Evolutionary conservation across 2,113 vertebrate genomes (phyloP).

Genomic region (Lates calcarifer): DNA sequence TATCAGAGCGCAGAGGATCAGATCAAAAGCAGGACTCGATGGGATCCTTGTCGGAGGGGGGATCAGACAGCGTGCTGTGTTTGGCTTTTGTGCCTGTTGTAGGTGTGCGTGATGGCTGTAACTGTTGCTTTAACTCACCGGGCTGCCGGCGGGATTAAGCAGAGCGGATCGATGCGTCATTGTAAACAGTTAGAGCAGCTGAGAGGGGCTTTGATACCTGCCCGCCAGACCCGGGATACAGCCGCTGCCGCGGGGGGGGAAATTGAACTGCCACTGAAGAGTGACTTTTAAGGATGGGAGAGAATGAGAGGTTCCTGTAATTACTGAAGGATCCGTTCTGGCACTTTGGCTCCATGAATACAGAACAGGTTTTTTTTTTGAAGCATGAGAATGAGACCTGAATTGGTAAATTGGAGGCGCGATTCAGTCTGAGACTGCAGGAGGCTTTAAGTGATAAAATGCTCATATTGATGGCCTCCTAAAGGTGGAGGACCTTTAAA

Average conservation of each 20-base stretch:
- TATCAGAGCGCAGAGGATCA: constrained; percentile 50
- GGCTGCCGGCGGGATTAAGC: constrained; percentile 49
- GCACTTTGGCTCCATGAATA: constrained; percentile 35
- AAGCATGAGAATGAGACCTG: background rate
- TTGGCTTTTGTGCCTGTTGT: constrained; percentile 26
- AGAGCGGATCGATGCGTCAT: constrained; percentile 70
- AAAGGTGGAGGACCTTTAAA: background rate
- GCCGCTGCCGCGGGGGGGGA: constrained; percentile 20
- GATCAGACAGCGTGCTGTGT: constrained; percentile 24
- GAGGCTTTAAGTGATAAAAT: background rate
- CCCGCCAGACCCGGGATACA: constrained; percentile 27
- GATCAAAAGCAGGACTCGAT: constrained; percentile 44
- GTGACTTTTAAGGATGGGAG: constrained; percentile 48
- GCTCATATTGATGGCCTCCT: background rate
- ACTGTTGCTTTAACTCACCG: constrained; percentile 70
- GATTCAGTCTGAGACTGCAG: background rate
- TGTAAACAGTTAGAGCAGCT: constrained; percentile 66
- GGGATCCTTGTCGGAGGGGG: constrained; percentile 29
- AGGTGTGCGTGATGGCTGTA: constrained; percentile 40
- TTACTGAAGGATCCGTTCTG: constrained; percentile 28
- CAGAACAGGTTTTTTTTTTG: background rate
- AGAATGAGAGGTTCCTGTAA: constrained; percentile 31
- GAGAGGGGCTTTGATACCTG: constrained; percentile 60
- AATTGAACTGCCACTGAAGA: constrained; percentile 58
- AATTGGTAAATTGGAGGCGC: background rate